These are phyloP conservation scores for Apodemia duryi DNA, from an alignment of 2,888 invertebrate genomes.

Conservation along the genomic window DNA sequence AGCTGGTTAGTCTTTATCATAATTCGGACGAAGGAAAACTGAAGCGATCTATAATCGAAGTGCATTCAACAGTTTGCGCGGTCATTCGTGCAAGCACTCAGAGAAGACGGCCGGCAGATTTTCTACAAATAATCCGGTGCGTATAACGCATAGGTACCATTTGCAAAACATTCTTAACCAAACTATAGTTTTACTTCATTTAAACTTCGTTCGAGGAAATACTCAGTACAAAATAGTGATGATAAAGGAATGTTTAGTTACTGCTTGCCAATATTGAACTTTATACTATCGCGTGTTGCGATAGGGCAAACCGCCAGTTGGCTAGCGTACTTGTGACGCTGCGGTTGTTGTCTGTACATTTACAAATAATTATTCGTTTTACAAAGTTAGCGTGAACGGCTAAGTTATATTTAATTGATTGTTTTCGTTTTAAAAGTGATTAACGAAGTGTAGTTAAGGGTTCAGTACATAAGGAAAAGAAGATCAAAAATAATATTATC, in stretches of 20 bases:
- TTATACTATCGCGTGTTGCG: conserved; percentile 59
- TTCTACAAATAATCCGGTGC: background rate
- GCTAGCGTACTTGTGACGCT: conserved; percentile 55
- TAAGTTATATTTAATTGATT: conserved; percentile 2
- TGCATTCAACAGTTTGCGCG: conserved; percentile 33
- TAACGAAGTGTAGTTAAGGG: background rate
- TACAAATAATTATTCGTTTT: conserved; percentile 10
- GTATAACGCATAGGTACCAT: background rate
- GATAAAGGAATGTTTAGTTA: conserved; percentile 23
- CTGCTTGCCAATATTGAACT: conserved; percentile 56
- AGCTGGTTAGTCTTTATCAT: conserved; percentile 53
- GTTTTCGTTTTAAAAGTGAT: conserved; percentile 21
- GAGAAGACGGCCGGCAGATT: background rate
- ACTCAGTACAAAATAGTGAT: conserved; percentile 22
- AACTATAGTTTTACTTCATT: background rate
- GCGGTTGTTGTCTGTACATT: conserved; percentile 30
- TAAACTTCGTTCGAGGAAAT: conserved; percentile 18
- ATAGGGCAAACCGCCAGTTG: conserved; percentile 75
- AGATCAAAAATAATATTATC: background rate
- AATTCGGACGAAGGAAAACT: conserved; percentile 44
- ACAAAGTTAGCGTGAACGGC: conserved; percentile 9
- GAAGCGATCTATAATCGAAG: conserved; percentile 41
- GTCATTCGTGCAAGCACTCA: background rate
- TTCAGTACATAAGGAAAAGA: background rate
- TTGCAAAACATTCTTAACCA: background rate